phyloP scores from a whole-genome alignment of 2,888 invertebrate species.

The Hipparchia semele region DNA sequence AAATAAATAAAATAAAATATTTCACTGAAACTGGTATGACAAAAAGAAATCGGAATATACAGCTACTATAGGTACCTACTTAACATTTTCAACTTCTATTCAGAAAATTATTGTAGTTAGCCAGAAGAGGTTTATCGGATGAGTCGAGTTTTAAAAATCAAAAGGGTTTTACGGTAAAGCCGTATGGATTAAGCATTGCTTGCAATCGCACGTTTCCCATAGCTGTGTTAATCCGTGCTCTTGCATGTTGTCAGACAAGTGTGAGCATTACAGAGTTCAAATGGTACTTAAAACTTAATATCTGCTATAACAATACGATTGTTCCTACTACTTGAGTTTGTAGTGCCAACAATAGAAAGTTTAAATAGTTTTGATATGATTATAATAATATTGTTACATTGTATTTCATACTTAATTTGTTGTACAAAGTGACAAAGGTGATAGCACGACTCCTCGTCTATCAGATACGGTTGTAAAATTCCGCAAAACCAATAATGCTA shows the following conservation, averaged over 20 bases:
- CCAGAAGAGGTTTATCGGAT: conserved; percentile 1
- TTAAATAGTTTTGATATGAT: no score
- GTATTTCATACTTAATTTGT: no score
- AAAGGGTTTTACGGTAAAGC: conserved; percentile 15
- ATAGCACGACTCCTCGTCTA: no score
- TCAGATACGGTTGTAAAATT: no score
- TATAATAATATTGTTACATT: no score
- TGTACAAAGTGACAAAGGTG: no score
- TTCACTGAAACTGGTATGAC: background rate
- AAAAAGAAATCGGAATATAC: no score
- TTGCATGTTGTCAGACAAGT: conserved; percentile 28
- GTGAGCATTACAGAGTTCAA: conserved; percentile 1
- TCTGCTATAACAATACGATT: background rate
- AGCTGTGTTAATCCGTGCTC: conserved; percentile 26
- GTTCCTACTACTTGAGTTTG: background rate
- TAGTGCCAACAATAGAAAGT: background rate
- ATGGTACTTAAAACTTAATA: background rate
- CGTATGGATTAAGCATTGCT: conserved; percentile 21
- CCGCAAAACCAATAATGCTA: no score
- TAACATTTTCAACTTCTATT: background rate
- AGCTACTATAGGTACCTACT: no score
- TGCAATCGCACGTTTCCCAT: conserved; percentile 21
- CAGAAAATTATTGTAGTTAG: background rate
- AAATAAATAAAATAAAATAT: background rate
- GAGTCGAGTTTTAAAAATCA: conserved; percentile 1